Base-by-base conservation (phyloP, 2,888 invertebrate genomes). In the Metopia argyrocephala region DNA sequence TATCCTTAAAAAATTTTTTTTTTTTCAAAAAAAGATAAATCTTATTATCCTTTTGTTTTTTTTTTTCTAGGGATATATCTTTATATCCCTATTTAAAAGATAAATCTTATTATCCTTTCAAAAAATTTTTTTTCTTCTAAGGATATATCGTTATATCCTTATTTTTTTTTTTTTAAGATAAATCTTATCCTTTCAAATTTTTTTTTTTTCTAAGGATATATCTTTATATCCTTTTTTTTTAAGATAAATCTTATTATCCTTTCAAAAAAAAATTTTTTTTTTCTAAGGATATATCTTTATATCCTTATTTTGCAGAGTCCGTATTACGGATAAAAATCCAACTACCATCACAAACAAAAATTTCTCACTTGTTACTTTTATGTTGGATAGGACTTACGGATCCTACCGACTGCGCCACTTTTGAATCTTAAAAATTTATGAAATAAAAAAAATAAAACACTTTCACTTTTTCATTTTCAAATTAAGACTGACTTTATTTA, bases 251-350 rank as follows among this genome's bases (percentile, higher is more conserved):
- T 61, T 31, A 18, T 28, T 28, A 61, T 61, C 31, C 59, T 61
- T 61, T 61, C 5, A 7, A 50, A 5, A 50, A 50, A 50, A 50
- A 50, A 50, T 7, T 20, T 20, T 28, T 28, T n/a, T 57, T 57
- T 31, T 61, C 1, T 18, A 57, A 57, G 57, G 57, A 57, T 57
- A 57, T 4, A 21, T 61, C 59, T 31, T 61, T 12, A 12, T 31
- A 31, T 61, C 31, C 9, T 54, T 54, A 31, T 31, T 50, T 50
- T 61, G 59, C 31, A 61, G 18, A 31, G 59, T 31, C 59, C 59
- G 59, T 31, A 61, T 7, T 61, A 61, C 28, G 59, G 31, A 61
- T 61, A 61, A 31, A 61, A n/a, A 61, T 61, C 31, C 59, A n/a
- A 28, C 31, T 25, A 15, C 59, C 31, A 61, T n/a, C 59, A 38